Percentiles rank a stretch among this genome's conserved stretches.
phyloP scores from a whole-genome alignment of 2,797 vertebrate species.

The Sebastes paucispinis region DNA sequence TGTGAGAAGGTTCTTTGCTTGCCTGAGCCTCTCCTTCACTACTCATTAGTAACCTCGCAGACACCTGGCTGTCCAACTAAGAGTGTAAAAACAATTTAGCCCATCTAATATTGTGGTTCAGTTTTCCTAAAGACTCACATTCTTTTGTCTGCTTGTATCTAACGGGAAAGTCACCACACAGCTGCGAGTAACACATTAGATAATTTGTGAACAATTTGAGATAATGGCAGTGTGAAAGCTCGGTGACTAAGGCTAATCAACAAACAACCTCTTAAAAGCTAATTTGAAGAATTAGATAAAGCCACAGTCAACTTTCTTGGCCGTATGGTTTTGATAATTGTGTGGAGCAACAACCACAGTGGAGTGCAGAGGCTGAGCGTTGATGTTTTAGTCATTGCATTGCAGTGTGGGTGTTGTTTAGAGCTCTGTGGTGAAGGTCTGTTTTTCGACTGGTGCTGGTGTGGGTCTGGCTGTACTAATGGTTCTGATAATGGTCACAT shows the following conservation, averaged over 20 bases:
- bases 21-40: conserved; percentile 57
- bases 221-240: conserved; percentile 38
- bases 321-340: conserved; percentile 37
- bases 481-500: background rate
- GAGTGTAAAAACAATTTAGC: conserved; percentile 14
- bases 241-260: conserved; percentile 4
- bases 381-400: conserved; percentile 26
- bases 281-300: conserved; percentile 35
- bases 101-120: background rate
- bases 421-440: conserved; percentile 12
- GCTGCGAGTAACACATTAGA: conserved; percentile 27
- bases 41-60: conserved; percentile 60
- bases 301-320: conserved; percentile 30
- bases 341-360: conserved; percentile 4
- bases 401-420: conserved; percentile 27
- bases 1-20: conserved; percentile 60
- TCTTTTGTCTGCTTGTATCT: background rate
- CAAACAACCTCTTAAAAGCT: conserved; percentile 38
- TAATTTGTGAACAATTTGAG: conserved; percentile 21
- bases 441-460: background rate
- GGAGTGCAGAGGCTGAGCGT: conserved; percentile 8
- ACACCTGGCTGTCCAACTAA: conserved; percentile 56
- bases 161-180: conserved; percentile 2
- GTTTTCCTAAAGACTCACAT: background rate
- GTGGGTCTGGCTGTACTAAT: conserved; percentile 20